Base-by-base conservation (phyloP, 2,888 invertebrate genomes). In the Petrophora chlorosata region DNA sequence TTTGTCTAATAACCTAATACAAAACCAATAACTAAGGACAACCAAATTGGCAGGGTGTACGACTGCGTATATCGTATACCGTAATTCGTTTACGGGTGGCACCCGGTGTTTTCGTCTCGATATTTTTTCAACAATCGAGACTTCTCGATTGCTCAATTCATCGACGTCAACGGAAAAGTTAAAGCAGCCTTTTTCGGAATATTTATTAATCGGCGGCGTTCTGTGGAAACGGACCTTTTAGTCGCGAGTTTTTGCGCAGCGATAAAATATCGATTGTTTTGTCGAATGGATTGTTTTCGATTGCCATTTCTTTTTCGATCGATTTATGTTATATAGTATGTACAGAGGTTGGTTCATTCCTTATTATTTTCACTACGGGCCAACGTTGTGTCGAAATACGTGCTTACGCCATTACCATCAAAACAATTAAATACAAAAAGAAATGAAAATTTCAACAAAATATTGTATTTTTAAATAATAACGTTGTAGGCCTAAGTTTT, bases 121-220 rank as follows among this genome's bases (percentile, higher is more conserved):
- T 47, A 54, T 55, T 50, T 56, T 58, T 49, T 48, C 41, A 46
- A 51, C 48, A 51, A 49, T 59, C 54, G 40, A 54, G 47, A 45
- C 40, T 43, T 33, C 34, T 29, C 53, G 52, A 63, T 58, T 58
- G 57, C 58, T 58, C 59, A 59, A 63, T 63, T 58, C 56, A 63
- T 61, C 48, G 59, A 50, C 42, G 56, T 63, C 62, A 53, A 54
- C 56, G 55, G 49, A 55, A 62, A 62, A 58, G 51, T 59, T 59
- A 39, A 59, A 59, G 51, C 42, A 53, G 35, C 63, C 63, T 56
- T 63, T 58, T 63, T 52, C 45, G 61, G 63, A 56, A 52, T 59
- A 58, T 63, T 61, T 63, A 63, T 63, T 59, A 58, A 61, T 52
- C 58, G 56, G 63, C 59, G 59, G 59, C 52, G 49, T 52, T 52